These are phyloP conservation scores for Coelinius sp. DNA, from an alignment of 2,888 invertebrate species.

Conservation along the genomic window DNA sequence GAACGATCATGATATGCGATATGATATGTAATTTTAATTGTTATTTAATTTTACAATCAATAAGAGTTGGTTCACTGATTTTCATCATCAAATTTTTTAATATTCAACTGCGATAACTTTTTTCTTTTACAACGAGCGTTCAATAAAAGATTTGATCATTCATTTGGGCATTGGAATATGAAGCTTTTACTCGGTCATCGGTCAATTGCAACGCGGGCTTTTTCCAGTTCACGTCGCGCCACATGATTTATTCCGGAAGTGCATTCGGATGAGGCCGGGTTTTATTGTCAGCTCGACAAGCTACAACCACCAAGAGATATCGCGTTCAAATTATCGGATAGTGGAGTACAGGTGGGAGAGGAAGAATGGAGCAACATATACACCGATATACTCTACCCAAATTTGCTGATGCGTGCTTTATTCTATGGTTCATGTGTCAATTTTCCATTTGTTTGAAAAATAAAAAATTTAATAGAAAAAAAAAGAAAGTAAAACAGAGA, in stretches of 20 bases:
- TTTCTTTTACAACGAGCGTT: background rate
- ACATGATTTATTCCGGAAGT: conserved; percentile 51
- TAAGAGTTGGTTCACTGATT: background rate
- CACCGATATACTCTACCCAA: conserved; percentile 34
- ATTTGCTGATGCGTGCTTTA: conserved; percentile 38
- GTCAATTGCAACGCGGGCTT: conserved; percentile 35
- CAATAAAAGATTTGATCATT: conserved; percentile 27
- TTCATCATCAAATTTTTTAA: background rate
- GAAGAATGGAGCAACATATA: conserved; percentile 30
- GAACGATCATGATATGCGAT: no score
- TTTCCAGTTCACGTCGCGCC: conserved; percentile 45
- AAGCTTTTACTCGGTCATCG: conserved; percentile 35
- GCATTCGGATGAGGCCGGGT: conserved; percentile 46
- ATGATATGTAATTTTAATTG: no score
- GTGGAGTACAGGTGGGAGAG: conserved; percentile 23
- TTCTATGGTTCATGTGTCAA: conserved; percentile 38
- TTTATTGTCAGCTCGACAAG: conserved; percentile 45
- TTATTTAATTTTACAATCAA: conserved; percentile 10
- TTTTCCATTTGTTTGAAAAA: conserved; percentile 36
- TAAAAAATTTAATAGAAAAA: background rate
- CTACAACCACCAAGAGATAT: conserved; percentile 42
- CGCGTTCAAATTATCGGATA: conserved; percentile 38
- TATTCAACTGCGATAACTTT: background rate
- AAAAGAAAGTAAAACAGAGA: background rate
- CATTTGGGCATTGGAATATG: conserved; percentile 21